phyloP scores from a whole-genome alignment of 2,888 invertebrate genomes.

The Eristalinus aeneus region DNA sequence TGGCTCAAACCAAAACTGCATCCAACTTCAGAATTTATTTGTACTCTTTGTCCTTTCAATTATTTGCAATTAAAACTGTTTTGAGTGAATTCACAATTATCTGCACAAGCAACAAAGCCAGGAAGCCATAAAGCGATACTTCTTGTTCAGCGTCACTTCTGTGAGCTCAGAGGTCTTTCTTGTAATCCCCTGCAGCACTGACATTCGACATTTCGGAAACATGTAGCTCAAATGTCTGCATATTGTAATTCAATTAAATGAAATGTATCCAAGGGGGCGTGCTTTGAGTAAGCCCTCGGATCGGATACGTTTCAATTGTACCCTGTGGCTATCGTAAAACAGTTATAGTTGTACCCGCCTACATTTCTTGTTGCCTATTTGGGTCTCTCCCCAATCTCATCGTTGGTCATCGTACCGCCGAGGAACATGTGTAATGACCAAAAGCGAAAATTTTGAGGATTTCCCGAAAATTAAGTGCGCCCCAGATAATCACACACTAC shows the following conservation, averaged over 20 bases:
- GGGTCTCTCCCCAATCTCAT: neutral
- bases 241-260: conserved; percentile 63
- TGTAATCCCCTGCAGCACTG: conserved; percentile 20
- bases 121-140: conserved; percentile 15
- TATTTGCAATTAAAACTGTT: neutral
- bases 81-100: neutral
- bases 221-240: conserved; percentile 58
- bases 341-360: conserved; percentile 18
- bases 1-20: too few species aligned
- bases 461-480: conserved; percentile 73
- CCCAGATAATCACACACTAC: conserved; percentile 70
- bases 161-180: neutral
- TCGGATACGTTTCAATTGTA: conserved; percentile 22
- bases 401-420: neutral
- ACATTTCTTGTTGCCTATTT: neutral
- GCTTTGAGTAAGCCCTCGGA: conserved; percentile 15
- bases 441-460: conserved; percentile 69
- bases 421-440: conserved; percentile 67
- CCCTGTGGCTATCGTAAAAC: conserved; percentile 15
- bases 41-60: too few species aligned
- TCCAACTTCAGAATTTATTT: too few species aligned
- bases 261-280: conserved; percentile 3
- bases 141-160: conserved; percentile 47
- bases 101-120: neutral
- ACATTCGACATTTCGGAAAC: conserved; percentile 43